Evolutionary conservation across 2,797 vertebrate species (phyloP), one percentile per base, ranked within the genome.

Genomic region (Lacerta bilineata): DNA sequence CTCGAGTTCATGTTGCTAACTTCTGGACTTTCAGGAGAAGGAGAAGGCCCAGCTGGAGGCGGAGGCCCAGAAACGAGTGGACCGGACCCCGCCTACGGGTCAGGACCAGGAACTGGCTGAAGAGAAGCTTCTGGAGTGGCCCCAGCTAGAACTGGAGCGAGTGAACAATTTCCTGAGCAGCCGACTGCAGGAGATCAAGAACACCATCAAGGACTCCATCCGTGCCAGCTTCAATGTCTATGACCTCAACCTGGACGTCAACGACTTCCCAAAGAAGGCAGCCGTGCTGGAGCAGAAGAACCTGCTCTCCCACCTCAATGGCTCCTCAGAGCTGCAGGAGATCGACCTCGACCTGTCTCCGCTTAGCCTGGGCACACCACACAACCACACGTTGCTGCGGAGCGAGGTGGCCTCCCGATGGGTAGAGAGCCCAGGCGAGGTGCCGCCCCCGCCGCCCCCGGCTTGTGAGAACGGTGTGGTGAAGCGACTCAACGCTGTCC

Each of bases 131-230:
- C 96, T 99, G 71, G 98, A 99, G 87, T 99, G 99, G 99, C 99
- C 99, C 0, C 98, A 99, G 95, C 96, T 97, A 91, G 99, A 99
- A 93, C 96, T 99, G 61, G 98, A 99, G 94, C 97, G 98, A 0
- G 99, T 99, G 91, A 99, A 98, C 97, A 99, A 98, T 96, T 99
- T 99, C 92, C 97, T 99, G 90, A 99, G 98, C 93, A 99, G 98
- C 96, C 98, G 98, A 27, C 97, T 99, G 33, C 99, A 99, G 94
- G 99, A 99, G 96, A 99, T 99, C 92, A 99, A 99, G 93, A 99
- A 99, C 96, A 98, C 98, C 92, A 99, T 99, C 93, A 99, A 99
- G 96, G 98, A 99, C 97, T 99, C 99, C 61, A 98, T 99, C 93
- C 97, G 98, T 78, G 98, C 99, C 95, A 99, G 98, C 71, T 99